These are phyloP conservation scores for Plumapathes pennacea DNA, from an alignment of 92 coral and sea anemone genomes.

Conservation along the genomic window DNA sequence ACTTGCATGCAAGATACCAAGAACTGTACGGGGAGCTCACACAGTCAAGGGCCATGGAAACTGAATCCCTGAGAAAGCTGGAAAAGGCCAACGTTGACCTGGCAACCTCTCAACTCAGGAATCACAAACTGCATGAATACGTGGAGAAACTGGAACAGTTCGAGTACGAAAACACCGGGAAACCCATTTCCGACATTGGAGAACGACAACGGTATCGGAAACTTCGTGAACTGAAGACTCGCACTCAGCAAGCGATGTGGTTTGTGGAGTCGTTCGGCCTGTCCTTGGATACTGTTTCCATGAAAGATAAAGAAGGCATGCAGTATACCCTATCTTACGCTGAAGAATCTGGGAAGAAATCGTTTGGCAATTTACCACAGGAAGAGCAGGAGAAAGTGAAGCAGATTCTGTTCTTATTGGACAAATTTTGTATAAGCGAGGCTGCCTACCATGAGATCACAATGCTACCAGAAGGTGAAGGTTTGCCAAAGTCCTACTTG, in stretches of 20 bases:
- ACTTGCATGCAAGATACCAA: too few species aligned
- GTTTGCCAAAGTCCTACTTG: slow-evolving; percentile 17
- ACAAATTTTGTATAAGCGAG: slow-evolving; percentile 38
- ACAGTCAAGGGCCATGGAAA: too few species aligned
- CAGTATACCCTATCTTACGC: slow-evolving; percentile 3
- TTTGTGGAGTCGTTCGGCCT: slow-evolving; percentile 30
- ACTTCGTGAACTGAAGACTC: slow-evolving; percentile 34
- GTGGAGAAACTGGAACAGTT: slow-evolving; percentile 28
- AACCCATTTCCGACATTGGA: slow-evolving; percentile 22
- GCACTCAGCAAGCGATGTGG: slow-evolving; percentile 34
- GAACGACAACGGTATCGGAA: slow-evolving; percentile 51
- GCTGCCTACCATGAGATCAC: slow-evolving; percentile 31
- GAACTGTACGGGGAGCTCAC: too few species aligned
- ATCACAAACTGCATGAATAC: slow-evolving; percentile 9
- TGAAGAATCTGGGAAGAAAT: slow-evolving; percentile 1
- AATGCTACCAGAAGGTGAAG: slow-evolving; percentile 14
- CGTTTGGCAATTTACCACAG: slow-evolving; percentile 23
- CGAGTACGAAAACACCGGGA: slow-evolving; percentile 21
- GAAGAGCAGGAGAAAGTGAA: slow-evolving; percentile 19
- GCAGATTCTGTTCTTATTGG: slow-evolving; percentile 5
- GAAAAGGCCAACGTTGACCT: slow-evolving; percentile 13
- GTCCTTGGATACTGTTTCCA: slow-evolving; percentile 11
- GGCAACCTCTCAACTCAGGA: too few species aligned
- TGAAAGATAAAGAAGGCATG: slow-evolving; percentile 16
- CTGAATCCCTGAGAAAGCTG: too few species aligned